Base-by-base conservation (phyloP, 2,113 vertebrate species). In the Spermophilus dauricus region DNA sequence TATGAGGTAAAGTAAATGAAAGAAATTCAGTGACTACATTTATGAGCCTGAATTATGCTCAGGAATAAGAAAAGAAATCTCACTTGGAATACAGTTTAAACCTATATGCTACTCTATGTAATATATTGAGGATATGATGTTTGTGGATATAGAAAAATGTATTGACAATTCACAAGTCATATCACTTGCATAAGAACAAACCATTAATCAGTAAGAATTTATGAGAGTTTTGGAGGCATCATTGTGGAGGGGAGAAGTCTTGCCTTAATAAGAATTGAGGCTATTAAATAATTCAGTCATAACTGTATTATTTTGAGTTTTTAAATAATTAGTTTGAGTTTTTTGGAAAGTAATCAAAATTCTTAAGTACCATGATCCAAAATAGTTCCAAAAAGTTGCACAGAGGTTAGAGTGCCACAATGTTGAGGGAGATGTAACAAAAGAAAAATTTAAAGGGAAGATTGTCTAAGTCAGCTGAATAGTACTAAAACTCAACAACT, bases 291-390 rank as follows among this genome's bases (percentile, higher is more conserved):
- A 12, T 76, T 96, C 24, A 75, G 8, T 39, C 30, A 45, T 85
- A 70, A 53, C 42, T 80, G 17, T 16, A 80, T 88, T 76, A 51
- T 10, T 32, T 73, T 88, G n/a, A 30, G 73, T 89, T 56, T 24
- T 73, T 61, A 91, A 78, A 56, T 56, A 48, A 20, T 53, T 93
- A 94, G 48, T 88, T 73, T 76, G 22, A 80, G 84, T 94, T 88
- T 61, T 90, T 6, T 42, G 56, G 51, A 45, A 3, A 56, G 34
- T 37, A 76, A 72, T 56, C 26, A 56, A 8, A 45, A 67, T 89
- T 65, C 48, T 32, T 16, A 24, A 28, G 39, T 63, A n/a, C 16
- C 45, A 58, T 56, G 24, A 51, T 10, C 2, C 5, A 34, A 65
- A 87, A 67, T n/a, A n/a, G 4, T 13, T 73, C 11, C 30, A 42